Evolutionary conservation across 64 coral and sea anemone genomes (phyloP).

Genomic region (Stichodactyla helianthus): DNA sequence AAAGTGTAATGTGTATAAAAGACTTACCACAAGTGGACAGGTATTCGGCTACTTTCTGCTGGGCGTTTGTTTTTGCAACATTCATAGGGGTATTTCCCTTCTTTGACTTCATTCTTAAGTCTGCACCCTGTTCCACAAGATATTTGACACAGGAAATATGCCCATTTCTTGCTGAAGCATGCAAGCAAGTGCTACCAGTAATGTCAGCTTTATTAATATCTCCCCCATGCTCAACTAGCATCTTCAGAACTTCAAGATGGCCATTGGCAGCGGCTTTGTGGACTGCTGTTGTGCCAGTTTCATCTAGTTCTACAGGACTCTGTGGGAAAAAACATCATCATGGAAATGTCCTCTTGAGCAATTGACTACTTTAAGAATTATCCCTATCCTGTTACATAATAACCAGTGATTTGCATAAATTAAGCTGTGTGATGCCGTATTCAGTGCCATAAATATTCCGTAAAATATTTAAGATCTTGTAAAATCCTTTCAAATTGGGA

Average conservation of each 20-base stretch:
- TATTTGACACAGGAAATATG: constrained; percentile 75
- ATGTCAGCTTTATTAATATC: constrained; percentile 65
- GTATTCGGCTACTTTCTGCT: constrained; percentile 80
- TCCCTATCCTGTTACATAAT: too few relatives aligned
- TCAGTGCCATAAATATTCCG: too few relatives aligned
- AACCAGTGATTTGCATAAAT: too few relatives aligned
- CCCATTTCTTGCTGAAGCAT: constrained; percentile 80
- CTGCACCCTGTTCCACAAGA: constrained; percentile 61
- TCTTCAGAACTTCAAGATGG: constrained; percentile 64
- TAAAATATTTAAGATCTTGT: too few relatives aligned
- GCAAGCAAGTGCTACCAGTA: constrained; percentile 62
- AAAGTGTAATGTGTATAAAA: background rate
- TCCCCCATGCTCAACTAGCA: constrained; percentile 72
- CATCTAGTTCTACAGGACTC: constrained; percentile 65
- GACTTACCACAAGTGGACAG: constrained; percentile 71
- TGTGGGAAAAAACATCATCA: constrained; percentile 2
- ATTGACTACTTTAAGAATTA: too few relatives aligned
- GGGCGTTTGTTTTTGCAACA: constrained; percentile 76
- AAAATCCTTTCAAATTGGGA: too few relatives aligned
- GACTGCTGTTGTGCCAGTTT: constrained; percentile 71
- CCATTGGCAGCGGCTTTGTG: constrained; percentile 93
- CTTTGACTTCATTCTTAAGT: constrained; percentile 61
- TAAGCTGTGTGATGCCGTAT: too few relatives aligned
- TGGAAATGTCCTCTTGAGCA: too few relatives aligned
- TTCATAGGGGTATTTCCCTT: constrained; percentile 78